Base-by-base conservation (phyloP, 2,888 invertebrate genomes). In the Euplagia quadripunctaria region DNA sequence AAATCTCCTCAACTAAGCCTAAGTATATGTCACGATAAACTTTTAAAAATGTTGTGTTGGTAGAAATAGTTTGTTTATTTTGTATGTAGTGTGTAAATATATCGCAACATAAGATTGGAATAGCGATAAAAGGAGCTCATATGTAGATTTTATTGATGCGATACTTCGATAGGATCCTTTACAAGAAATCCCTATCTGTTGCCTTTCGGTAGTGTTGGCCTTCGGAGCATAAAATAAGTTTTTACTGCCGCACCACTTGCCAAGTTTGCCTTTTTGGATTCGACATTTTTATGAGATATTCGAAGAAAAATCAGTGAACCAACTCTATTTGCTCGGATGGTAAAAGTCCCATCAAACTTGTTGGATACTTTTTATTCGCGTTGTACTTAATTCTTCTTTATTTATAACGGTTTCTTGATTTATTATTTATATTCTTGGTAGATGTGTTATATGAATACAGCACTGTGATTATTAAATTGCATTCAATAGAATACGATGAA, bases 141-240 rank as follows among this genome's bases (percentile, higher is more conserved):
- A 89, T 89, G 90, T 86, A 89, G 86, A 90, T 90, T 88, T 88
- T 90, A 90, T 90, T 88, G 90, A 85, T 84, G 83, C 84, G 86
- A 84, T 87, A 87, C 86, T 80, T 83, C 79, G 83, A 87, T 82
- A 84, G 82, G 85, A 83, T 83, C 81, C 81, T 83, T 83, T 85
- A 86, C 85, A 82, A 83, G 83, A 77, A 76, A 82, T 78, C 79
- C 76, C 76, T 75, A 68, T 75, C 75, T 78, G 77, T 74, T 71
- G 78, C 76, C 74, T 73, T 69, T 65, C 58, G 58, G 70, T 75
- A 76, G 78, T 70, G 74, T 68, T 73, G 69, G 65, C 73, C 68
- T 77, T 72, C 69, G 64, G 64, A 74, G 79, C 81, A 81, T 86
- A 81, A 84, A 86, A 85, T 82, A 83, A 82, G 79, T 81, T 87